Evolutionary conservation across 2,797 vertebrate genomes (phyloP), one percentile per base, ranked within the genome.

Genomic region (Anableps anableps): DNA sequence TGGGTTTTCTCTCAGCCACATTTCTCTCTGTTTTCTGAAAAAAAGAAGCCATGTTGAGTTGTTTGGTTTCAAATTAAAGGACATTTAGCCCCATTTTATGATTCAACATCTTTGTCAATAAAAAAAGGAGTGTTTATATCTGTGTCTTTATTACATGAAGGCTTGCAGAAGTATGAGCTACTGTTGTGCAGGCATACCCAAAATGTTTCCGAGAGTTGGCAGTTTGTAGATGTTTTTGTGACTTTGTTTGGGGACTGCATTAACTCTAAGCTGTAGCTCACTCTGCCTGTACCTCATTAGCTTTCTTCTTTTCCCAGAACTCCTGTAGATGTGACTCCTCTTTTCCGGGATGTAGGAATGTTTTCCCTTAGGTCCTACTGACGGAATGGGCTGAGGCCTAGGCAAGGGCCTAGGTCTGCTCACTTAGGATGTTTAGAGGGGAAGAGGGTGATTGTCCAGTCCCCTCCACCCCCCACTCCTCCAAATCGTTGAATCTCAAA

Each of bases 281-380:
- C 84, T 79, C 90, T 71, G 93, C 88, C 96, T 96, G 95, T 91
- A 93, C 92, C 93, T 95, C 93, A 95, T 96, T 96, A 96, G 89
- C 90, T 86, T 82, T 77, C 85, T 84, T 91, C 88, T 88, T 90
- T 95, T 95, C 95, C 93, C 93, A 93, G 93, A 95, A 95, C 93
- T 88, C 89, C 92, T 88, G 89, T 89, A 88, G 93, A 93, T 92
- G 91, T 93, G 94, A 93, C 93, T 94, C 91, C 87, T 94, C 94
- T 93, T 93, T 94, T 95, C 93, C 92, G 92, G 93, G 91, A 94
- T 82, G 84, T 80, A 87, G 94, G 94, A 95, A 95, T 93, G 93
- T 93, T 94, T 93, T 93, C 91, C 90, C 92, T 89, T 83, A 92
- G 93, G 94, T 94, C 93, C 80, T 72, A 86, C 91, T 92, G 92